Conservation (phyloP, 1,140 invertebrate genomes). For the Drosophila ficusphila region DNA sequence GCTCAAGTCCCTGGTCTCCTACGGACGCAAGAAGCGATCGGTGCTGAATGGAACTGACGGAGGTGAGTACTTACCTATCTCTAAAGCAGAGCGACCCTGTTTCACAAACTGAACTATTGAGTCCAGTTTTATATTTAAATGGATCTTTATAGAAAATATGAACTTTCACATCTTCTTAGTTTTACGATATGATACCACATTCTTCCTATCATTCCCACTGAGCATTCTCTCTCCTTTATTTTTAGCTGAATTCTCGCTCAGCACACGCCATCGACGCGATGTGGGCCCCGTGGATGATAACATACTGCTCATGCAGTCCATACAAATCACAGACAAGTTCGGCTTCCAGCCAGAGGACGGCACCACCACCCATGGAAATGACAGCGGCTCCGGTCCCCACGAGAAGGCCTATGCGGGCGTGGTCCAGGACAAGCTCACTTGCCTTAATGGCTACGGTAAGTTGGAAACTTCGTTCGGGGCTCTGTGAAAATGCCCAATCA, state of each 20-base stretch:
- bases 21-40: constrained; percentile 87
- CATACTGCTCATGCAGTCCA: constrained; percentile 94
- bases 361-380: constrained; percentile 35
- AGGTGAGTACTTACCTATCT: constrained; percentile 50
- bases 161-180: too few relatives aligned
- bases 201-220: not conserved
- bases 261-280: constrained; percentile 73
- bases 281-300: constrained; percentile 88
- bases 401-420: constrained; percentile 80
- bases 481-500: constrained; percentile 79
- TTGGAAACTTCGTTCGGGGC: constrained; percentile 26
- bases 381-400: constrained; percentile 59
- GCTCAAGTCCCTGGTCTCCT: constrained; percentile 90
- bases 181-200: too few relatives aligned
- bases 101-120: too few relatives aligned
- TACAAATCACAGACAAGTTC: constrained; percentile 96
- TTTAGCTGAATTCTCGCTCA: constrained; percentile 75
- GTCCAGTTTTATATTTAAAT: not conserved
- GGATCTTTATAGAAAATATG: too few relatives aligned
- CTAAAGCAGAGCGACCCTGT: too few relatives aligned
- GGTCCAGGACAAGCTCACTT: constrained; percentile 80
- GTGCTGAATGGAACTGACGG: constrained; percentile 72
- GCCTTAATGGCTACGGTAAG: constrained; percentile 84
- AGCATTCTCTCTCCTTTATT: constrained; percentile 8
- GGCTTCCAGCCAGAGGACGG: constrained; percentile 88